phyloP scores from a whole-genome alignment of 2,797 vertebrate species.

The Falco berigora region DNA sequence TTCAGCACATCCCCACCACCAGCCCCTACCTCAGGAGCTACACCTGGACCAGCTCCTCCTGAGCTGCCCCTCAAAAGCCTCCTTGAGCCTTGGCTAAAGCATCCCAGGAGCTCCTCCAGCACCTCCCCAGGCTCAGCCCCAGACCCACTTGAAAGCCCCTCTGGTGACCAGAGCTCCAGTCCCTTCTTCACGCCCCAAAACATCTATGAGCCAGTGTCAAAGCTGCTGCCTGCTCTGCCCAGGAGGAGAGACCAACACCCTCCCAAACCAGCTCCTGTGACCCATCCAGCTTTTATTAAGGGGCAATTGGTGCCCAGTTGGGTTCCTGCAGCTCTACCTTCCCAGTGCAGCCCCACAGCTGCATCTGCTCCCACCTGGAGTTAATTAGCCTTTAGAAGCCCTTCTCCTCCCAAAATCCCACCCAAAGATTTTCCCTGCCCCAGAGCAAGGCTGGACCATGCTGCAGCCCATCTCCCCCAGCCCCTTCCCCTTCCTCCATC shows the following conservation, averaged over 20 bases:
- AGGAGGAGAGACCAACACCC: accelerated
- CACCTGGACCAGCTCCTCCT: neutral
- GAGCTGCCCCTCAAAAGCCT: neutral
- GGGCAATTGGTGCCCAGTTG: neutral
- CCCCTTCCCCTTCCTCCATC: neutral
- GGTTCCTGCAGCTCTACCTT: neutral
- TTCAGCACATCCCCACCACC: neutral
- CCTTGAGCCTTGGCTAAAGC: neutral
- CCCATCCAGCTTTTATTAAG: neutral
- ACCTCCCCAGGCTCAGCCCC: neutral
- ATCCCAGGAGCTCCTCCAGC: neutral
- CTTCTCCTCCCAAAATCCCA: neutral
- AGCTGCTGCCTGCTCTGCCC: accelerated
- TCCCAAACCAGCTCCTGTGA: accelerated
- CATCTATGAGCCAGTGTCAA: accelerated
- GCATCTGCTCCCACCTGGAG: neutral
- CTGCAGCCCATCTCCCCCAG: neutral
- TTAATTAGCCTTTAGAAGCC: neutral
- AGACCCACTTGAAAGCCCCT: neutral
- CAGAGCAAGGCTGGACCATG: accelerated
- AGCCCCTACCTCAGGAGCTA: neutral
- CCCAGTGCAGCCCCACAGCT: neutral
- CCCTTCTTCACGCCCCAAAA: neutral
- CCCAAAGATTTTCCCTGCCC: too few species aligned
- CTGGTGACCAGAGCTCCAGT: neutral